A percentile compares a stretch with the other conserved stretches of the same genome.
Conservation (phyloP, 2,113 vertebrate genomes). For the Oreotrochilus melanogaster region DNA sequence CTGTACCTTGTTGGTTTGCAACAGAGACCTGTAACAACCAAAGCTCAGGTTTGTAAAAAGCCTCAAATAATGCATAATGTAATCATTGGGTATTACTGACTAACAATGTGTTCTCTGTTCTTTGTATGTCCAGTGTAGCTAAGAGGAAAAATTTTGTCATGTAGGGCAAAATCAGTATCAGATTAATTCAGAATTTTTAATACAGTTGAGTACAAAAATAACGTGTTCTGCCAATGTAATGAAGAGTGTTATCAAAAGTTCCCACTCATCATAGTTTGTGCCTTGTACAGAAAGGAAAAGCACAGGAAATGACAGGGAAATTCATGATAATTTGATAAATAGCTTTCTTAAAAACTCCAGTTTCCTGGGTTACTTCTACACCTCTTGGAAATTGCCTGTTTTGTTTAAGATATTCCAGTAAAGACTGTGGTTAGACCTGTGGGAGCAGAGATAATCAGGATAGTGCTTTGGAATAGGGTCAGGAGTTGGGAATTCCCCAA, state of each 20-base stretch:
- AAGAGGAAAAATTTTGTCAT: background rate
- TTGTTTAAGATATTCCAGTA: background rate
- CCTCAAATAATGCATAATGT: background rate
- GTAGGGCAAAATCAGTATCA: background rate
- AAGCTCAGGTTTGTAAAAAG: background rate
- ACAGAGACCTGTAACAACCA: background rate
- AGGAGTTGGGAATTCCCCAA: background rate
- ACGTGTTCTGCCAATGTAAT: fast-evolving
- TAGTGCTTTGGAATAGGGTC: background rate
- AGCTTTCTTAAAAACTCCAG: background rate
- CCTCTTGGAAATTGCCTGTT: background rate
- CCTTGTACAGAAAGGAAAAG: background rate
- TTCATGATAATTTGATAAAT: background rate
- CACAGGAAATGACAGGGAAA: background rate
- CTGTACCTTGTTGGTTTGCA: background rate
- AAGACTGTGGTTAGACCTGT: background rate
- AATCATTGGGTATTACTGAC: background rate
- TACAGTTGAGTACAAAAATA: background rate
- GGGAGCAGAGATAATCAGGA: background rate
- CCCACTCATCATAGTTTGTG: background rate
- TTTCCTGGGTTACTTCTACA: background rate
- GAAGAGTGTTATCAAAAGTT: background rate
- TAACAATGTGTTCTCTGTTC: background rate
- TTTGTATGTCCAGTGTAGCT: background rate
- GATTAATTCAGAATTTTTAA: background rate